Percentiles rank a stretch among this genome's conserved stretches.
Evolutionary conservation across 2,888 invertebrate species (phyloP).

Genomic region (Glyphotaelius pellucidus): DNA sequence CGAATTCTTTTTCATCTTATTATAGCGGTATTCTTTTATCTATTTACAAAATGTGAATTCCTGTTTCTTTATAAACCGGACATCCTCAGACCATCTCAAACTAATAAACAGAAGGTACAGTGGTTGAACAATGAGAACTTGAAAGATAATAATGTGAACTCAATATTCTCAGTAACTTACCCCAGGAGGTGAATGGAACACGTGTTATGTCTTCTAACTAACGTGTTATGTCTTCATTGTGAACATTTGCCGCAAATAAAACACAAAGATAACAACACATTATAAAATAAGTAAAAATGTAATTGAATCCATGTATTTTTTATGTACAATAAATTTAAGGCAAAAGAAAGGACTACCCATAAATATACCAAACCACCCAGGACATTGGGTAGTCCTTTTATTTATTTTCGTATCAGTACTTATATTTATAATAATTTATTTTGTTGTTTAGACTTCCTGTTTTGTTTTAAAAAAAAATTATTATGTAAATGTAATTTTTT

Average conservation of each 20-base stretch:
- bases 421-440: no score
- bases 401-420: no score
- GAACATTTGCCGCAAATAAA: neutral
- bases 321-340: neutral
- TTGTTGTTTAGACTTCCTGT: no score
- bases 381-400: no score
- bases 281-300: neutral
- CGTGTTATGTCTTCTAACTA: conserved; percentile 35
- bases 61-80: conserved; percentile 38
- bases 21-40: conserved; percentile 8
- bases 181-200: neutral
- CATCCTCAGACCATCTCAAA: conserved; percentile 3
- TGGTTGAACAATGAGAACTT: neutral
- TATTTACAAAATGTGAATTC: conserved; percentile 33
- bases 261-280: neutral
- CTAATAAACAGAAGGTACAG: conserved; percentile 34
- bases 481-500: no score
- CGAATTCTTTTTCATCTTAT: neutral
- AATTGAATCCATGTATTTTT: no score
- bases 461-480: no score
- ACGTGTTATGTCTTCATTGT: neutral
- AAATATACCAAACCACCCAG: no score
- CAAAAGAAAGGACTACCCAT: neutral
- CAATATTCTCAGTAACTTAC: neutral
- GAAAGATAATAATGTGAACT: neutral